Evolutionary conservation across 2,113 vertebrate genomes (phyloP).

Genomic region (Trinectes maculatus): DNA sequence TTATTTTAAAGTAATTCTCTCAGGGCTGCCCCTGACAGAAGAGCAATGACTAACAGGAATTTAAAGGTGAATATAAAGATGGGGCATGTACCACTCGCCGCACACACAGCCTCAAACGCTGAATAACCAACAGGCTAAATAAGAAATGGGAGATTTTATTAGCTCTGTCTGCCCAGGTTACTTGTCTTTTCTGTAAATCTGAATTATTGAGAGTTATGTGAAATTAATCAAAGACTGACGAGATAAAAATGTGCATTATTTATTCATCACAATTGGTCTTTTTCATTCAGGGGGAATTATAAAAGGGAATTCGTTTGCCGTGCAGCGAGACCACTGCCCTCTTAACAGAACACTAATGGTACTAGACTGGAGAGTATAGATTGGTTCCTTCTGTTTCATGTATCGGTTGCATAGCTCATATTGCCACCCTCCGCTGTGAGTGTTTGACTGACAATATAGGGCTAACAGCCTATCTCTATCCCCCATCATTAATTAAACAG

Average conservation of each 20-base stretch:
- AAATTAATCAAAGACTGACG: background rate
- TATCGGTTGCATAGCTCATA: constrained; percentile 75
- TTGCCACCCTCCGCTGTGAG: constrained; percentile 67
- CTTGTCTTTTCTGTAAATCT: background rate
- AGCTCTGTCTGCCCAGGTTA: background rate
- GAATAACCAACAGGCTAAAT: too few species aligned
- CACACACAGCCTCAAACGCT: too few species aligned
- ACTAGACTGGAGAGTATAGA: constrained; percentile 63
- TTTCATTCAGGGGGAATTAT: background rate
- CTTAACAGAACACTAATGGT: constrained; percentile 54
- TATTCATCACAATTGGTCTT: background rate
- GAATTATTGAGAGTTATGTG: background rate
- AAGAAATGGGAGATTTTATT: background rate
- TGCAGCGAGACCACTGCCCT: constrained; percentile 13
- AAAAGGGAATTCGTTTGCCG: background rate
- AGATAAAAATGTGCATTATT: background rate
- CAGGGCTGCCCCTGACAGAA: background rate
- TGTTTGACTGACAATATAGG: constrained; percentile 75
- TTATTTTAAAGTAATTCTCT: background rate
- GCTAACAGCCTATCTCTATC: constrained; percentile 76
- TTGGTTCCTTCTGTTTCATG: constrained; percentile 62
- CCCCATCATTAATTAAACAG: constrained; percentile 82
- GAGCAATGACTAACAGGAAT: background rate
- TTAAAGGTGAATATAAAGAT: background rate
- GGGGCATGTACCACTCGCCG: background rate